These are phyloP conservation scores for Leptinotarsa rubiginosa DNA, from an alignment of 2,888 invertebrate species.

Conservation along the genomic window DNA sequence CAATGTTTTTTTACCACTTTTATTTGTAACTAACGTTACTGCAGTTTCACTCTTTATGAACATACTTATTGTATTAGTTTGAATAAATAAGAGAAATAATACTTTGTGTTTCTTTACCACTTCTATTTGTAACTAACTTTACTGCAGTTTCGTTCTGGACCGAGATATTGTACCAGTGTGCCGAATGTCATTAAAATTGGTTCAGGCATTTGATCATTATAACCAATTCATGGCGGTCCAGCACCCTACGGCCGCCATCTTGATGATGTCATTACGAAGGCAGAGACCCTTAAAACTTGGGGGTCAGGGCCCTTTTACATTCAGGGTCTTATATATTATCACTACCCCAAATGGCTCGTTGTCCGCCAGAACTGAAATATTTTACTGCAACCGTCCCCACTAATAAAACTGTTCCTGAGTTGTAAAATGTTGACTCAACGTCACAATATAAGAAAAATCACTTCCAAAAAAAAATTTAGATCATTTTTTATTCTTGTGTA, in stretches of 20 bases:
- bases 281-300: slow-evolving; percentile 19
- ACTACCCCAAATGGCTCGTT: neutral
- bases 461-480: too few species aligned
- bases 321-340: slow-evolving; percentile 16
- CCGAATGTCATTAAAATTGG: neutral
- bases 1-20: too few species aligned
- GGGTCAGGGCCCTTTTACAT: slow-evolving; percentile 18
- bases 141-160: neutral
- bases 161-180: slow-evolving; percentile 13
- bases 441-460: too few species aligned
- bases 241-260: neutral
- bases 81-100: too few species aligned
- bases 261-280: slow-evolving; percentile 13
- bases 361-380: neutral
- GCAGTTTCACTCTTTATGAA: too few species aligned
- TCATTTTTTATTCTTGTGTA: too few species aligned
- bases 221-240: neutral
- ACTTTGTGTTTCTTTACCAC: too few species aligned
- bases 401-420: too few species aligned
- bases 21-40: too few species aligned
- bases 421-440: too few species aligned
- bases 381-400: neutral
- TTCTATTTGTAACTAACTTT: too few species aligned
- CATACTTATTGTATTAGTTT: too few species aligned
- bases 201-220: slow-evolving; percentile 11